Conservation (phyloP, 2,888 invertebrate species). For the Lasioglossum vierecki region DNA sequence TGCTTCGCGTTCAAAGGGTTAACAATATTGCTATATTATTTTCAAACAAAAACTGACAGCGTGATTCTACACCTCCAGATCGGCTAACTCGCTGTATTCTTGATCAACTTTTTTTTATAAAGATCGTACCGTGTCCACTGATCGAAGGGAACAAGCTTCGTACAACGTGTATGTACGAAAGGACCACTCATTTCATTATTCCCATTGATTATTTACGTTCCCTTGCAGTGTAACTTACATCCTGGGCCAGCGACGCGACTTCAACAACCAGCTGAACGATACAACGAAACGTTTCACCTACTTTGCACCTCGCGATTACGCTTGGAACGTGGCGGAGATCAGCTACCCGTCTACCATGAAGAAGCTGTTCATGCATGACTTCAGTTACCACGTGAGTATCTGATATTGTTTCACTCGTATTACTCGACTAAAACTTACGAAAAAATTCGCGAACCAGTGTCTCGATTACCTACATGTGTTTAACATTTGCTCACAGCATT, state of each 20-base stretch:
- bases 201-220: background rate
- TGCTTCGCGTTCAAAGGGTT: no score
- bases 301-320: conserved; percentile 95
- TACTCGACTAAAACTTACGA: background rate
- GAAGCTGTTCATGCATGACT: conserved; percentile 92
- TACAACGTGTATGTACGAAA: no score
- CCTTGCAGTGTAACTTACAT: conserved; percentile 90
- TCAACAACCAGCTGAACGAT: conserved; percentile 91
- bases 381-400: conserved; percentile 85
- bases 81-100: no score
- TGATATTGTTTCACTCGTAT: background rate
- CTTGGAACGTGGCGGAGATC: conserved; percentile 92
- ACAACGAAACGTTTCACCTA: conserved; percentile 93
- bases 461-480: no score
- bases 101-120: no score
- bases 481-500: no score
- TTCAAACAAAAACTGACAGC: no score
- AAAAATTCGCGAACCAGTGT: background rate
- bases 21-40: no score
- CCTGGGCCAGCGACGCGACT: conserved; percentile 90
- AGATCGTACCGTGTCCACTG: no score
- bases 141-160: no score
- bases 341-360: conserved; percentile 92
- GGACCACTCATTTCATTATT: background rate
- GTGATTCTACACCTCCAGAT: no score